Evolutionary conservation across 2,888 invertebrate species (phyloP), one percentile per base, ranked within the genome.

Genomic region (Lordiphosa andalusiaca): DNA sequence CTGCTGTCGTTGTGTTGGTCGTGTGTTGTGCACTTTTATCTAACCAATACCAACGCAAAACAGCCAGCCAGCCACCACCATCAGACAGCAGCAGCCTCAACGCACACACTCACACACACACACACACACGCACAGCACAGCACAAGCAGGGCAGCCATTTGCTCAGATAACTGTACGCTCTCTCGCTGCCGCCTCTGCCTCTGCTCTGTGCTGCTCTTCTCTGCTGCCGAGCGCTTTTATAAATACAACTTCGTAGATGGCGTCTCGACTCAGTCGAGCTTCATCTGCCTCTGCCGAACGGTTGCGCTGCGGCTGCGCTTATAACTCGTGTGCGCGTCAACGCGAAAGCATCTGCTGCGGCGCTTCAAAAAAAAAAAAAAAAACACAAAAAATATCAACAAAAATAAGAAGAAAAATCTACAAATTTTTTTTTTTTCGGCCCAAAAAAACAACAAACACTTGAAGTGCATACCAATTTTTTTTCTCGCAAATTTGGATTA

Each of bases 241-340:
- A 88, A 88, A 88, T 88, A 89, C 81, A 80, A 88, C 81, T 86
- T 71, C 82, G 75, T 74, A 77, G 83, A 85, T 84, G 82, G 78
- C 75, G 73, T 81, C 84, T 81, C 83, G 71, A 73, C 70, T 84
- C 85, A 87, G 78, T 87, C 80, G 82, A 78, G 74, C 74, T 85
- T 85, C 81, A 86, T 65, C 55, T 53, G 71, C 56, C 67, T 87
- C 87, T 85, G 84, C 67, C 84, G 69, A 75, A 71, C 80, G 78
- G 67, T 80, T 85, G 74, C 73, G 74, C 77, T 65, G 83, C 78
- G 75, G 54, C 84, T 84, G 83, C 84, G 82, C 83, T 87, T 85
- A 87, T 80, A 86, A 73, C 72, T 81, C 84, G 85, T 77, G 85
- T 72, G 88, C 85, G 85, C 84, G 86, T 82, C 82, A 81, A 82